Evolutionary conservation across 2,113 vertebrate genomes (phyloP).

Genomic region (Ia io): DNA sequence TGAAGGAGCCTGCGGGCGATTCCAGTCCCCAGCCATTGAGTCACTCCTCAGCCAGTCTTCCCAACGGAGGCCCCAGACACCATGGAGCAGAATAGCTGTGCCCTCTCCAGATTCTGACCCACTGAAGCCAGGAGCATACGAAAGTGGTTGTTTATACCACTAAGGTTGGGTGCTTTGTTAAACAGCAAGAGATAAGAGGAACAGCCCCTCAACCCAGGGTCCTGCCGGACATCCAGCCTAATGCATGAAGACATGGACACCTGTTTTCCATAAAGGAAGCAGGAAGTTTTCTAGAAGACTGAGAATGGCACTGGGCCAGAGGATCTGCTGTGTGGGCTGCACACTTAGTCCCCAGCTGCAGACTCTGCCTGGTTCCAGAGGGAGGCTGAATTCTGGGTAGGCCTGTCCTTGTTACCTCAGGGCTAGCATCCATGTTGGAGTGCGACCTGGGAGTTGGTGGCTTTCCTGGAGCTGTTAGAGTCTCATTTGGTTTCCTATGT

Average conservation of each 20-base stretch:
- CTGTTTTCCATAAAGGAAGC: constrained; percentile 69
- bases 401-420: not conserved
- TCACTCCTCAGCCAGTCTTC: not conserved
- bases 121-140: not conserved
- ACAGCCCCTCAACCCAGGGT: not conserved
- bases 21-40: not conserved
- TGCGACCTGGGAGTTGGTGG: not conserved
- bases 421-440: not conserved
- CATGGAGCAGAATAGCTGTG: not conserved
- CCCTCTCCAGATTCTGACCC: not conserved
- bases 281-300: constrained; percentile 64
- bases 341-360: constrained; percentile 53
- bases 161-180: constrained; percentile 25
- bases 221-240: constrained; percentile 50
- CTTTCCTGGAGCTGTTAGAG: not conserved
- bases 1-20: not conserved
- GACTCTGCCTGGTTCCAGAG: constrained; percentile 45
- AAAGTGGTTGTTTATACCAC: not conserved
- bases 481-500: not conserved
- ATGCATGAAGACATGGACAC: constrained; percentile 62
- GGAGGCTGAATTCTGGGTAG: constrained; percentile 60
- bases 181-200: constrained; percentile 30
- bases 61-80: not conserved
- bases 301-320: constrained; percentile 48
- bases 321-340: constrained; percentile 72